Conservation (phyloP, 2,888 invertebrate species). For the Flexamia atlantica region DNA sequence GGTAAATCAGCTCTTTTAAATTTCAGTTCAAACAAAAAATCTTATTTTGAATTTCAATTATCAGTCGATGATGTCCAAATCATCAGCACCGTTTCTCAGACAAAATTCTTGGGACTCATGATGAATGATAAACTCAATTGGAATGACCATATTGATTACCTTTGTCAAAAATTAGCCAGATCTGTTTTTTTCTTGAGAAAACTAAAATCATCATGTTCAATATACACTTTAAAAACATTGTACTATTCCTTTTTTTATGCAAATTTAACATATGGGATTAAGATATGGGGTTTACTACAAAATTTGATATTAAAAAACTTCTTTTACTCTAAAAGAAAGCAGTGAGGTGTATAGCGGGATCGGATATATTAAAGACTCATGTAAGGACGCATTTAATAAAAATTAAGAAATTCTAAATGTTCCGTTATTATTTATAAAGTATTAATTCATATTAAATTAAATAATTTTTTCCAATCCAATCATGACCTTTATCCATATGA, state of each 20-base stretch:
- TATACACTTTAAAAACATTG: not conserved
- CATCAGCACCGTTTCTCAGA: not conserved
- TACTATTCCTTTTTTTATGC: not conserved
- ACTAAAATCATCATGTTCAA: not conserved
- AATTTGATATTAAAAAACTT: not conserved
- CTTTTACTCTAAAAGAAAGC: not conserved
- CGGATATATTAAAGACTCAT: not conserved
- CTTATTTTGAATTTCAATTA: not conserved
- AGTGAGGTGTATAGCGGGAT: not conserved
- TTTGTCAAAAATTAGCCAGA: not conserved
- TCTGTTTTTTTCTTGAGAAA: not conserved
- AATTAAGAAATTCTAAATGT: not conserved
- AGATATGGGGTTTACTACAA: not conserved
- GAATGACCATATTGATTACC: not conserved
- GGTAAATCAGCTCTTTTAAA: not conserved
- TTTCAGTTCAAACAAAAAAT: not conserved
- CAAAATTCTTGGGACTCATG: not conserved
- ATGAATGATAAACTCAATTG: not conserved
- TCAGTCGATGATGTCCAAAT: not conserved
- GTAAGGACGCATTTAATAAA: not conserved
- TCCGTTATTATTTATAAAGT: not conserved
- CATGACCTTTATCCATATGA: not conserved
- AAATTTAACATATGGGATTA: not conserved
- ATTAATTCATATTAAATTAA: not conserved
- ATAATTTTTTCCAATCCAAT: not conserved